These are phyloP conservation scores for Parus major DNA, from an alignment of 2,113 vertebrate genomes.

Conservation along the genomic window DNA sequence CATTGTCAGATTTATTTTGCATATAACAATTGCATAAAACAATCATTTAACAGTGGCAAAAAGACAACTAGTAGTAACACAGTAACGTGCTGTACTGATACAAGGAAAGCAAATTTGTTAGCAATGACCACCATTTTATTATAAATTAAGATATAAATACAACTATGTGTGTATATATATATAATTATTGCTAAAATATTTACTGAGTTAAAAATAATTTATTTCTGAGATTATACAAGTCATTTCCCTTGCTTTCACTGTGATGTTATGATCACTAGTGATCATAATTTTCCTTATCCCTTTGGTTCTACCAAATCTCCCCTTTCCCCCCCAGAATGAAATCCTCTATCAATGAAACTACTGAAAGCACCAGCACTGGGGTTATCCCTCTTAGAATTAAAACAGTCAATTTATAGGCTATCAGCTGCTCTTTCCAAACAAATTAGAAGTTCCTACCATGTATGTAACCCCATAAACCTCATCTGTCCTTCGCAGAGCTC, in stretches of 20 bases:
- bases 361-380: background rate
- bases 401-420: background rate
- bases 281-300: background rate
- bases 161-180: too few species aligned
- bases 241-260: background rate
- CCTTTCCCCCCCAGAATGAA: background rate
- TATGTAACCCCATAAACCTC: background rate
- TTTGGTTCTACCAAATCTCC: background rate
- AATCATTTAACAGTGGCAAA: constrained; percentile 6
- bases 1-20: background rate
- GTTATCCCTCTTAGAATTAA: background rate
- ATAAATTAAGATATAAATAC: background rate
- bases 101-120: background rate
- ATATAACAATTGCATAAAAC: background rate
- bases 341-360: background rate
- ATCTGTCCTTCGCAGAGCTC: background rate
- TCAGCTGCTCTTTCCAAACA: background rate
- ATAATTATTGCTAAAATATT: background rate
- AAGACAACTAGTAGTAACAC: background rate
- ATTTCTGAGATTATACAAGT: background rate
- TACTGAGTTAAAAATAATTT: background rate
- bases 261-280: background rate
- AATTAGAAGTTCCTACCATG: background rate
- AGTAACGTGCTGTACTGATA: background rate
- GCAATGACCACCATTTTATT: background rate